These are phyloP conservation scores for Thalassarche chlororhynchos DNA, from an alignment of 2,113 vertebrate species.

Conservation along the genomic window DNA sequence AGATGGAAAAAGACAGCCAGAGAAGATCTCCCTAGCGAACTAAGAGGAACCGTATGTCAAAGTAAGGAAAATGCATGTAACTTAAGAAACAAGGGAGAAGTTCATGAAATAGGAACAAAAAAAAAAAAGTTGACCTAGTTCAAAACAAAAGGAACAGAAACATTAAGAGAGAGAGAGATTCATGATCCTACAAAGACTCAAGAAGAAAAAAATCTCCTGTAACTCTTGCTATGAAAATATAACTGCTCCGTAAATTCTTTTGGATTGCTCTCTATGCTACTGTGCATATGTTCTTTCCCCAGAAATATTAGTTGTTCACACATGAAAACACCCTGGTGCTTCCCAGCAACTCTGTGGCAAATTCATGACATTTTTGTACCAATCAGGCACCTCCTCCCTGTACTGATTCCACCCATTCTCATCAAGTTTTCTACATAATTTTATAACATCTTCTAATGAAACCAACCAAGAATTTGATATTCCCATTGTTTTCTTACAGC, in stretches of 20 bases:
- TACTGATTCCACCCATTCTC: neutral
- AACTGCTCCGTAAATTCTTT: neutral
- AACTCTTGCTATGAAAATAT: neutral
- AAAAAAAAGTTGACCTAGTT: neutral
- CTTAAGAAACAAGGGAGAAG: neutral
- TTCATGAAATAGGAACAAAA: neutral
- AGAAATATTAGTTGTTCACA: neutral
- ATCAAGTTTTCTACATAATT: neutral
- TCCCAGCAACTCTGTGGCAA: neutral
- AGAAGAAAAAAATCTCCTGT: neutral
- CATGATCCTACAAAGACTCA: neutral
- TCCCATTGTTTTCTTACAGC: neutral
- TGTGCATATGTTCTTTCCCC: neutral
- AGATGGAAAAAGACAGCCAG: neutral
- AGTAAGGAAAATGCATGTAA: neutral
- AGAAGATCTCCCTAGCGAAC: neutral
- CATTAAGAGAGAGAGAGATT: neutral
- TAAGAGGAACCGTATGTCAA: neutral
- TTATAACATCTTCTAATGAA: neutral
- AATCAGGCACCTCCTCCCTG: neutral
- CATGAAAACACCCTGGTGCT: neutral
- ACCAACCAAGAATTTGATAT: neutral
- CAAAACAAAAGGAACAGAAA: neutral
- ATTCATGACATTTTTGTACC: neutral
- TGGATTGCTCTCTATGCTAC: neutral